Conservation (phyloP, 2,113 vertebrate species). For the Herpailurus yagouaroundi region DNA sequence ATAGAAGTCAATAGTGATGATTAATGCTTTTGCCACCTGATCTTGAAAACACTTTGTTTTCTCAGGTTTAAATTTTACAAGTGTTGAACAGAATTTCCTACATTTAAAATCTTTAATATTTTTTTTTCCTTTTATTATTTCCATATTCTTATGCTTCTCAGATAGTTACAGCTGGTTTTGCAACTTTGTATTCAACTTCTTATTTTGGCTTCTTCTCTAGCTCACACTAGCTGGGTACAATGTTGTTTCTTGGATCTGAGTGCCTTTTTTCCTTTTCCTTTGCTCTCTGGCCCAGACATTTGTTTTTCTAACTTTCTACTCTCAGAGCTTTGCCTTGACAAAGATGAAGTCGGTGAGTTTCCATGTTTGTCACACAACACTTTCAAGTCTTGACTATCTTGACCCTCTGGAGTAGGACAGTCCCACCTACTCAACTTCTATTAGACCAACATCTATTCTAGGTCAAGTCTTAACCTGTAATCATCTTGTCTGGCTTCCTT, state of each 20-base stretch:
- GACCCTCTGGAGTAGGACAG: not conserved
- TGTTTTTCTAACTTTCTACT: not conserved
- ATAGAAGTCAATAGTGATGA: not conserved
- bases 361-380: not conserved
- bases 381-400: not conserved
- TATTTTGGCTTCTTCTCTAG: not conserved
- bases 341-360: not conserved
- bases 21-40: not conserved
- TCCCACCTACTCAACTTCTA: not conserved
- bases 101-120: not conserved
- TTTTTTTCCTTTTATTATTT: not conserved
- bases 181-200: not conserved
- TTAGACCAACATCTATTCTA: not conserved
- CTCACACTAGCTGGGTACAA: not conserved
- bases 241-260: not conserved
- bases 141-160: not conserved
- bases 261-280: not conserved
- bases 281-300: not conserved
- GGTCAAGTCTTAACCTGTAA: not conserved
- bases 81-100: not conserved
- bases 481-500: not conserved
- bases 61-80: not conserved
- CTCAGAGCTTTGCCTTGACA: not conserved
- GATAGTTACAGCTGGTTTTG: not conserved
- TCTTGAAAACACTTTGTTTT: not conserved